Conservation (phyloP, 2,797 vertebrate genomes). For the Coendou prehensilis region DNA sequence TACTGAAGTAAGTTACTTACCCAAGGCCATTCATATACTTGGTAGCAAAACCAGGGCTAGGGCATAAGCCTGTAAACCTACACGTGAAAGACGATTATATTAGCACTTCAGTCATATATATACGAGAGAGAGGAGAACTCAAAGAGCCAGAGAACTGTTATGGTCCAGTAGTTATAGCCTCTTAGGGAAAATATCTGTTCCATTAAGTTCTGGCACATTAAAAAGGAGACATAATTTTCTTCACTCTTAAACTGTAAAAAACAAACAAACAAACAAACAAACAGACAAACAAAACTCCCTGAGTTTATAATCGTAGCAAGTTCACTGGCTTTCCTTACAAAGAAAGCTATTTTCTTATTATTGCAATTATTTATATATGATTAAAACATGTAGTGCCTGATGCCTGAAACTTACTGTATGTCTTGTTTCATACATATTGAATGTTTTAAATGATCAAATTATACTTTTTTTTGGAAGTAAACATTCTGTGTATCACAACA, state of each 20-base stretch:
- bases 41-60: not conserved
- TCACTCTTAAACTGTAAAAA: conserved; percentile 23
- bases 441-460: not conserved
- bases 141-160: not conserved
- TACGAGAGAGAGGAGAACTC: not conserved
- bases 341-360: conserved; percentile 2
- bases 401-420: not conserved
- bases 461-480: not conserved
- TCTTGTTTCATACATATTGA: not conserved
- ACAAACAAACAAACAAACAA: not conserved
- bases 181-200: conserved; percentile 7
- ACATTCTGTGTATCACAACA: not conserved
- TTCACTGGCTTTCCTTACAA: not conserved
- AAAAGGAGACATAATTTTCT: not conserved
- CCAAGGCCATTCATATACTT: not conserved
- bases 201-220: not conserved
- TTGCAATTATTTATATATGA: conserved; percentile 21
- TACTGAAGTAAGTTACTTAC: conserved; percentile 9
- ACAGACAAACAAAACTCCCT: not conserved
- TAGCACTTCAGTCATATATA: not conserved
- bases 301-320: conserved; percentile 27
- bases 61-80: not conserved
- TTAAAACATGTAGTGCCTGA: not conserved
- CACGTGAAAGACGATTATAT: not conserved
- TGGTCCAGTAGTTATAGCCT: not conserved